Evolutionary conservation across 1,140 invertebrate species (phyloP).

Genomic region (Zeugodacus cucurbitae): DNA sequence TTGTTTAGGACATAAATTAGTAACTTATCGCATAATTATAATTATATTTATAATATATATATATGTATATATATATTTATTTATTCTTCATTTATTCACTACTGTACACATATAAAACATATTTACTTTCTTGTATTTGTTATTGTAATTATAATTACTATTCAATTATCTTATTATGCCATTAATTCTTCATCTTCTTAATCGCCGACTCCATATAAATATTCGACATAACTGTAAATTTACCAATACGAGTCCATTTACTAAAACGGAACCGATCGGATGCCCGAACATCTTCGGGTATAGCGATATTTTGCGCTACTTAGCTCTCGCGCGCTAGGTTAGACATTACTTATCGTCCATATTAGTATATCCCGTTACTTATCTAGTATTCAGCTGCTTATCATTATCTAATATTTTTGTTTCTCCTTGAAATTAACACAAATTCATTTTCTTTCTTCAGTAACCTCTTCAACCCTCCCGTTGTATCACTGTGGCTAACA

Average conservation of each 20-base stretch:
- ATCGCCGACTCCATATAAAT: neutral
- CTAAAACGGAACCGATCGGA: no score
- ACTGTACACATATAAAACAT: slow-evolving; percentile 44
- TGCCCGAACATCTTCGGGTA: no score
- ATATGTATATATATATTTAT: neutral
- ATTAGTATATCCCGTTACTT: neutral
- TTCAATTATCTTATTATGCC: neutral
- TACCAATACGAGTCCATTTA: neutral
- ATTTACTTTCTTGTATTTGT: neutral
- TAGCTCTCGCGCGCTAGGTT: neutral
- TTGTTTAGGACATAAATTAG: slow-evolving; percentile 26
- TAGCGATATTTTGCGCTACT: neutral
- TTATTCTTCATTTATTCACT: slow-evolving; percentile 31
- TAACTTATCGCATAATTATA: slow-evolving; percentile 12
- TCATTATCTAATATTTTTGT: neutral
- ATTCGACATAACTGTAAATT: neutral
- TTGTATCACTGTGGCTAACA: slow-evolving; percentile 19
- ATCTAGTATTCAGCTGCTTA: neutral
- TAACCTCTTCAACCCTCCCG: neutral
- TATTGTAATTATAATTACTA: neutral
- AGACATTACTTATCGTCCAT: neutral
- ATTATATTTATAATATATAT: neutral
- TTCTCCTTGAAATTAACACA: slow-evolving; percentile 20
- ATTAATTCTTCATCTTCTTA: neutral
- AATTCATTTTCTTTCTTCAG: neutral